These are phyloP conservation scores for Rostratula benghalensis DNA, from an alignment of 2,113 vertebrate species.

Conservation along the genomic window DNA sequence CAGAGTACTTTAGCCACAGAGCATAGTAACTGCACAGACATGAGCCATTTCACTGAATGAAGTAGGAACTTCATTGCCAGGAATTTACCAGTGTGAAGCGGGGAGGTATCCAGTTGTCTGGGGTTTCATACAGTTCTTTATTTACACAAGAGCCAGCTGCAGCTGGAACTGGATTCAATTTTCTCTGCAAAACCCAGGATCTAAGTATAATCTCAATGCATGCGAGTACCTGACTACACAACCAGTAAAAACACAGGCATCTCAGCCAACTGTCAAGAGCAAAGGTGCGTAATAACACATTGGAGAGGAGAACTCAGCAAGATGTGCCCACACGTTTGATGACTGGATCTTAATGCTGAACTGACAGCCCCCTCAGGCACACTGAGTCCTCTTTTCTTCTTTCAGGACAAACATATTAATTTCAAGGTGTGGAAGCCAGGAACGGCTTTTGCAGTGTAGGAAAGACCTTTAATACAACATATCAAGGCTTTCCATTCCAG, in stretches of 20 bases:
- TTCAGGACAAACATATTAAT: neutral
- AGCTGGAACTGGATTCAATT: neutral
- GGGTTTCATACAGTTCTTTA: neutral
- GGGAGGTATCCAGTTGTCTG: neutral
- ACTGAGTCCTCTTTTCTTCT: neutral
- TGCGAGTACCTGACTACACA: neutral
- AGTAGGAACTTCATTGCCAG: neutral
- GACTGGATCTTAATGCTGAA: neutral
- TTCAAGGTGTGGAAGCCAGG: neutral
- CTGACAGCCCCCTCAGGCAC: neutral
- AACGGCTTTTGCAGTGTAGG: neutral
- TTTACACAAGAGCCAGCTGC: neutral
- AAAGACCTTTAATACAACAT: neutral
- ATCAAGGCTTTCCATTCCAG: neutral
- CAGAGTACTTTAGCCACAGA: neutral
- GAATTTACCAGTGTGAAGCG: neutral
- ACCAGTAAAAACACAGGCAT: neutral
- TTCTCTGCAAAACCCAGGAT: neutral
- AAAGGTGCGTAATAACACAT: fast-evolving
- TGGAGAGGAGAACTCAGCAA: neutral
- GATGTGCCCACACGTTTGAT: neutral
- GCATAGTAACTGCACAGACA: neutral
- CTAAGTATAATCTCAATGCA: neutral
- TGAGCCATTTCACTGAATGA: neutral
- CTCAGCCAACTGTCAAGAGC: neutral